Conservation (phyloP, 2,113 vertebrate species). For the Sylvietta virens region DNA sequence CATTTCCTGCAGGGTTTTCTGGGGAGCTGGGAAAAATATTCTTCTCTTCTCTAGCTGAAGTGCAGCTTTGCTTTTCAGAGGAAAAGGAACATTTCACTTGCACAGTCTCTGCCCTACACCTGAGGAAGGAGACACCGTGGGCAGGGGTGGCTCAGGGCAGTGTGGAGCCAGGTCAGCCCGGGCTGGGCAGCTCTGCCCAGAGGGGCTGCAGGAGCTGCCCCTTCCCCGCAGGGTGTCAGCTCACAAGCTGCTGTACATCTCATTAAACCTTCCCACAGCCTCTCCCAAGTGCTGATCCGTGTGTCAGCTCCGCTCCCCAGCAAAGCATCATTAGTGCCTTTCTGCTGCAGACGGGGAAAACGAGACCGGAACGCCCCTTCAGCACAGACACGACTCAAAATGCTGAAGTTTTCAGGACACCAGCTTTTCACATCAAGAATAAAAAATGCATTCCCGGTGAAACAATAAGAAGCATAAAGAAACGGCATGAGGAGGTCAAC, state of each 20-base stretch:
- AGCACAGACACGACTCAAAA: neutral
- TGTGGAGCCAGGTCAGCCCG: fast-evolving
- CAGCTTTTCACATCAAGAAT: neutral
- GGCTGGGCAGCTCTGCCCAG: neutral
- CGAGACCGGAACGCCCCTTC: neutral
- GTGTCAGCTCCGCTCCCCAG: conserved; percentile 15
- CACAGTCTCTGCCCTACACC: neutral
- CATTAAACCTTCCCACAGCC: neutral
- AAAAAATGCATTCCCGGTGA: neutral
- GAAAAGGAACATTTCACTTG: neutral
- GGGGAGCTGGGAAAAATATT: neutral
- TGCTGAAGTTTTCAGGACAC: neutral
- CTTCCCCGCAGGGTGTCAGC: neutral
- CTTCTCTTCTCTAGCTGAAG: neutral
- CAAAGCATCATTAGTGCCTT: neutral
- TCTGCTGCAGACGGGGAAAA: neutral
- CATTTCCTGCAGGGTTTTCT: neutral
- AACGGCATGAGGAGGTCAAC: neutral
- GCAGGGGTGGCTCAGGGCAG: neutral
- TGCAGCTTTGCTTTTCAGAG: neutral
- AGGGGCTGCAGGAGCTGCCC: neutral
- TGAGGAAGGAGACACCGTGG: neutral
- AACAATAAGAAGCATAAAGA: neutral
- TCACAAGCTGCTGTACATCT: neutral
- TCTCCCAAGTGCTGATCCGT: neutral